Conservation (phyloP, 2,797 vertebrate genomes). For the Vespertilio murinus region DNA sequence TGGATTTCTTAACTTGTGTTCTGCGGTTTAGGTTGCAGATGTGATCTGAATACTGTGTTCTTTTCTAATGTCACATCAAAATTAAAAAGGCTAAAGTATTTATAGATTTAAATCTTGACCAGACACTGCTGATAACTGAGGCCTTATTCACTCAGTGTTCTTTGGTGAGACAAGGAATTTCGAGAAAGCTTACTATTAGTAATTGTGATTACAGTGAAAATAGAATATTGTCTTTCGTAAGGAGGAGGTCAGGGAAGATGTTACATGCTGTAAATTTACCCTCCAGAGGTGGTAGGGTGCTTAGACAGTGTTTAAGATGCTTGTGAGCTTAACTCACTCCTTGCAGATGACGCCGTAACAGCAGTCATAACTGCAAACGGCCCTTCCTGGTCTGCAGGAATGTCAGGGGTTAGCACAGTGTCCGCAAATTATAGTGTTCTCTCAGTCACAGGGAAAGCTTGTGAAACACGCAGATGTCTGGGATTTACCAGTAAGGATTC, state of each 20-base stretch:
- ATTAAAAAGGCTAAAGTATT: slow-evolving; percentile 29
- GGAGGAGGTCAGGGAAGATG: slow-evolving; percentile 33
- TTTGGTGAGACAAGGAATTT: slow-evolving; percentile 40
- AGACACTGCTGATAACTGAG: slow-evolving; percentile 22
- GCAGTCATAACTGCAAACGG: neutral
- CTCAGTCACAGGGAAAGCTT: slow-evolving; percentile 33
- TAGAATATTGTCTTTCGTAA: slow-evolving; percentile 31
- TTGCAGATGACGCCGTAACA: neutral
- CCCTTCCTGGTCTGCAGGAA: neutral
- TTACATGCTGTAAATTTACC: slow-evolving; percentile 20
- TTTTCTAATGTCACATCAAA: slow-evolving; percentile 47
- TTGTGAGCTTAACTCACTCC: slow-evolving; percentile 61
- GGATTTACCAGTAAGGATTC: slow-evolving; percentile 17
- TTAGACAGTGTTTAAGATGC: slow-evolving; percentile 44
- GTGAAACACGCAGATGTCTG: slow-evolving; percentile 31
- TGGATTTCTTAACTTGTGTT: neutral
- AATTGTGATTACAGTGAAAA: slow-evolving; percentile 38
- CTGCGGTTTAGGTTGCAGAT: neutral
- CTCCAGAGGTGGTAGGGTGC: neutral
- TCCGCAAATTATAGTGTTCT: slow-evolving; percentile 8
- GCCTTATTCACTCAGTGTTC: slow-evolving; percentile 18
- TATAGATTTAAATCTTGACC: slow-evolving; percentile 34
- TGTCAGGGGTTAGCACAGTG: neutral
- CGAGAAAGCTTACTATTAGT: slow-evolving; percentile 1
- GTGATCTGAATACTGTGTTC: slow-evolving; percentile 43